Evolutionary conservation across 37 sponge, comb jelly and placozoan genomes (phyloP), one percentile per base, ranked within the genome.

Genomic region (Haliclona indistincta): DNA sequence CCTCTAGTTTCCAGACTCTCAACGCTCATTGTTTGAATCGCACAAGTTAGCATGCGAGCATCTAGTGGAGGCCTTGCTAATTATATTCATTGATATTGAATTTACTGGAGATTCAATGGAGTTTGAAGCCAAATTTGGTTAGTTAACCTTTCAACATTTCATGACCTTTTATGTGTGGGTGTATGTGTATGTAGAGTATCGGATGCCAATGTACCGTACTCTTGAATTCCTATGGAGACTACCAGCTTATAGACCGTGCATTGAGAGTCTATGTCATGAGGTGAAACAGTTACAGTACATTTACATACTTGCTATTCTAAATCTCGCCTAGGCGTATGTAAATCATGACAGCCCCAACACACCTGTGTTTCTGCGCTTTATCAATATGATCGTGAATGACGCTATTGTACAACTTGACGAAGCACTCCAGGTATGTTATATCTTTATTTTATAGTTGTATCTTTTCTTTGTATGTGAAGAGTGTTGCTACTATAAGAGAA

Each of bases 351-450:
- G 39, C 10, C 32, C 55, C 20, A 64, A 71, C 40, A 64, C 71
- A 30, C 88, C 91, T 19, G 33, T 84, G 4, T 93, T 93, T 22
- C 85, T 93, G 23, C 39, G 77, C 35, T 99, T 96, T 64, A 79
- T 96, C 56, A 93, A 99, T 74, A 88, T 96, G 87, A 81, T 99
- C 55, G 44, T 99, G 25, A 99, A 99, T 77, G 99, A 99, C 76
- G 93, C 96, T 54, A 95, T 85, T 22, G 74, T 94, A n/a, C 84
- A 95, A 56, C 77, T 99, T 44, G 99, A 99, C 39, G 91, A 94
- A 43, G 89, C 88, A 62, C 66, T 99, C 2, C 79, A 90, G 62
- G 89, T 89, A 7, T 25, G 80, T 37, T 17, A 62, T 47, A 10
- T 15, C 51, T 47, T 47, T 17, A 47, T 10, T 10, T 47, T 47